Evolutionary conservation across 2,113 vertebrate species (phyloP).

Genomic region (Etia nguti): DNA sequence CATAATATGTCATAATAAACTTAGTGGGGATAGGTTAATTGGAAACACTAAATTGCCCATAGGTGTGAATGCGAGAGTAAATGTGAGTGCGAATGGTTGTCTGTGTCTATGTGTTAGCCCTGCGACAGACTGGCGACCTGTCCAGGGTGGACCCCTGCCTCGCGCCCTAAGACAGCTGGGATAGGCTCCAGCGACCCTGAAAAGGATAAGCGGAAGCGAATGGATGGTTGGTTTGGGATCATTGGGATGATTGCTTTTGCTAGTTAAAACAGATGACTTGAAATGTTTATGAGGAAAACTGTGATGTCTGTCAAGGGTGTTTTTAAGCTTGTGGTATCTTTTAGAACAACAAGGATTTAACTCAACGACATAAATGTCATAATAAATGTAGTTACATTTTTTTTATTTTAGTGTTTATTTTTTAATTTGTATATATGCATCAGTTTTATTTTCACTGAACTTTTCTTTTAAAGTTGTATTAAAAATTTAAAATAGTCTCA

Average conservation of each 20-base stretch:
- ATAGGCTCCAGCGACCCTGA: too few species aligned
- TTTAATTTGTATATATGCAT: not conserved
- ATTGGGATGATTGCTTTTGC: not conserved
- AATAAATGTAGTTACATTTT: not conserved
- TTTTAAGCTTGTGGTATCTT: not conserved
- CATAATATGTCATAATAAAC: too few species aligned
- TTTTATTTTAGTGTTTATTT: not conserved
- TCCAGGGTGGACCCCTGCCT: too few species aligned
- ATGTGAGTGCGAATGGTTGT: too few species aligned
- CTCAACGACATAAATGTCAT: not conserved
- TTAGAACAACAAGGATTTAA: not conserved
- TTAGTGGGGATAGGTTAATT: too few species aligned
- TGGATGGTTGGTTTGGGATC: not conserved
- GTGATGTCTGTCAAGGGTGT: not conserved
- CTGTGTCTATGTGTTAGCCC: too few species aligned
- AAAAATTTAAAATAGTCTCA: not conserved
- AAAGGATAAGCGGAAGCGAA: too few species aligned
- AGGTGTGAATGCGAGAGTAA: too few species aligned
- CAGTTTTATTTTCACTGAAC: not conserved
- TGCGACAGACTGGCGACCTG: too few species aligned
- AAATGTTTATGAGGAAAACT: not conserved
- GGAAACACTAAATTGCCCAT: too few species aligned
- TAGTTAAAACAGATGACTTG: not conserved
- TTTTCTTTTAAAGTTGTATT: not conserved
- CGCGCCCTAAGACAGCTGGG: too few species aligned